These are phyloP conservation scores for Stenurella melanura DNA, from an alignment of 2,888 invertebrate genomes.

Conservation along the genomic window DNA sequence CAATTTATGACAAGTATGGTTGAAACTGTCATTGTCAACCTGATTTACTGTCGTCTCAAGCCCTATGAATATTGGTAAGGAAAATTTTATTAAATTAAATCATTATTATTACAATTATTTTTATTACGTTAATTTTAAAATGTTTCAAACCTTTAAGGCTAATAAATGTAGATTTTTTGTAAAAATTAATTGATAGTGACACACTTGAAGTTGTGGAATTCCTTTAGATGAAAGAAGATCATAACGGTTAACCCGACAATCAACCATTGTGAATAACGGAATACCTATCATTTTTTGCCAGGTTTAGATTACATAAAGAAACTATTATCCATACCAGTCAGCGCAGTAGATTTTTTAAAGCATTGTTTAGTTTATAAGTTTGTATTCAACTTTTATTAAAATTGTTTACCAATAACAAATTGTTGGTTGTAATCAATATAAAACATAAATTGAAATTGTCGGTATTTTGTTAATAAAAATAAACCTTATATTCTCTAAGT, in stretches of 20 bases:
- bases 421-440: too few species aligned
- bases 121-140: neutral
- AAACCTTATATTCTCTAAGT: too few species aligned
- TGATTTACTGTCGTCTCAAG: too few species aligned
- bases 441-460: too few species aligned
- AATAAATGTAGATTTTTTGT: neutral
- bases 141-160: neutral
- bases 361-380: neutral
- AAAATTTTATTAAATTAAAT: too few species aligned
- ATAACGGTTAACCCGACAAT: slow-evolving; percentile 1
- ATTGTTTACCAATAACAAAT: too few species aligned
- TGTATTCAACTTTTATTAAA: neutral
- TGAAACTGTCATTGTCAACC: too few species aligned
- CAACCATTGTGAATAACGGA: neutral
- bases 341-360: neutral
- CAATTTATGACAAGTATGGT: too few species aligned
- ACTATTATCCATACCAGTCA: slow-evolving; percentile 7
- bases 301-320: slow-evolving; percentile 3
- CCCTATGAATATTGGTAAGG: too few species aligned
- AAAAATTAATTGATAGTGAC: slow-evolving; percentile 4
- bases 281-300: slow-evolving; percentile 1
- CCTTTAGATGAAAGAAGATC: slow-evolving; percentile 7
- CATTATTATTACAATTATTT: neutral
- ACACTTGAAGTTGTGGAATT: neutral
- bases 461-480: too few species aligned